Base-by-base conservation (phyloP, 1,140 invertebrate genomes). In the Brachionus paranguensis region DNA sequence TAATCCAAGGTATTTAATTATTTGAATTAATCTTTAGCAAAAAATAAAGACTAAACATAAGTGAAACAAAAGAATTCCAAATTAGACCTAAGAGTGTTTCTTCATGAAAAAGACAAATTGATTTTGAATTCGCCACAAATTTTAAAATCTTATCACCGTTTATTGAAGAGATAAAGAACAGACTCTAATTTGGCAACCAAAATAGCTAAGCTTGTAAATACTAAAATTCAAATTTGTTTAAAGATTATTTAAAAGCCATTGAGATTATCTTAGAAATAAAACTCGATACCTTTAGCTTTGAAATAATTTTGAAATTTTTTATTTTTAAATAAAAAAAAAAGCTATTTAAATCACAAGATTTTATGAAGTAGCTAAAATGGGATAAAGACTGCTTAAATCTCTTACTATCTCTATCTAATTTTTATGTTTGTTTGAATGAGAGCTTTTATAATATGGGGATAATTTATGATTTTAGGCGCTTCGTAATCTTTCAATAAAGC, bases 1-100 rank as follows among this genome's bases (percentile, higher is more conserved):
- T 76, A 76, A 76, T 76, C 72, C 72, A 76, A 76, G 45, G 72
- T 76, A 76, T 76, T 76, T 76, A 76, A 27, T 76, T 50, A 76
- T 50, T 76, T 72, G 68, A 72, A 72, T 72, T 72, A 72, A 72
- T 72, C 68, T 72, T 72, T 68, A 43, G 41, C 17, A 37, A 43
- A 72, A 70, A 70, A 72, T 72, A 24, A 72, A 37, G 68, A 72
- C 68, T 41, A 72, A 72, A 68, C n/a, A 68, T 24, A 68, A 68
- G 65, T 37, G 65, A 68, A 72, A 72, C 68, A 72, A 72, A 72
- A 72, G 68, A 72, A 72, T 72, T 72, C 41, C 14, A 72, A 45
- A 72, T 72, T 45, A 43, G 41, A 43, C 68, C 43, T 41, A 24
- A 43, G 41, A 68, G 65, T 41, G 12, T 68, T 68, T 68, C 33